Evolutionary conservation across 2,888 invertebrate species (phyloP).

Genomic region (Cerastis rubricosa): DNA sequence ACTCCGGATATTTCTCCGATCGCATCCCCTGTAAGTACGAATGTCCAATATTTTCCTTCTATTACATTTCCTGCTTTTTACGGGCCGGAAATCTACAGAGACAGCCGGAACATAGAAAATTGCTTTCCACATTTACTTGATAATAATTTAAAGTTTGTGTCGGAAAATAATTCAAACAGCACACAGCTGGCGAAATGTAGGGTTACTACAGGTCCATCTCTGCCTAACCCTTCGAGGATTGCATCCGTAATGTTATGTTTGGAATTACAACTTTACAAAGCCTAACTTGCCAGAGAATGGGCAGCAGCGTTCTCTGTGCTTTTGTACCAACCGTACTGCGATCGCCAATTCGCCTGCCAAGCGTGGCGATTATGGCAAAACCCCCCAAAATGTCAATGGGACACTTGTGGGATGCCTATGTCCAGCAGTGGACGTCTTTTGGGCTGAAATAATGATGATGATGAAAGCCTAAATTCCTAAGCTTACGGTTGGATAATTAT

Average conservation of each 20-base stretch:
- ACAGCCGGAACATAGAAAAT: conserved; percentile 29
- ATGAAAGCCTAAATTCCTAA: too few species aligned
- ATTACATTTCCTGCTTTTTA: conserved; percentile 39
- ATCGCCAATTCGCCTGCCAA: too few species aligned
- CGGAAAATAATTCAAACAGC: background rate
- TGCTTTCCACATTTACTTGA: conserved; percentile 34
- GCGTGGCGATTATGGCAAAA: too few species aligned
- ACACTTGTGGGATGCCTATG: too few species aligned
- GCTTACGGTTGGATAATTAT: background rate
- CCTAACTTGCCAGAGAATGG: too few species aligned
- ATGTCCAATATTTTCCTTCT: conserved; percentile 42
- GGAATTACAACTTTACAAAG: background rate
- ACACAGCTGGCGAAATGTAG: background rate
- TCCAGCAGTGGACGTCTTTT: too few species aligned
- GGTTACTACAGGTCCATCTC: background rate
- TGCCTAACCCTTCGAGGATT: background rate
- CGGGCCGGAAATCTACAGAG: background rate
- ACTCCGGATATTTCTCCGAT: conserved; percentile 20
- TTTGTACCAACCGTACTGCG: too few species aligned
- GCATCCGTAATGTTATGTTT: background rate
- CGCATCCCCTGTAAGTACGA: background rate
- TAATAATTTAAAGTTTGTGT: conserved; percentile 1
- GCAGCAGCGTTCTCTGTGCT: too few species aligned
- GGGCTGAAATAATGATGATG: too few species aligned
- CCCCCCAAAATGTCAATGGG: too few species aligned